Percentiles rank a stretch among this genome's conserved stretches.
Evolutionary conservation across 1,140 invertebrate species (phyloP).

Genomic region (Drosophila azteca): DNA sequence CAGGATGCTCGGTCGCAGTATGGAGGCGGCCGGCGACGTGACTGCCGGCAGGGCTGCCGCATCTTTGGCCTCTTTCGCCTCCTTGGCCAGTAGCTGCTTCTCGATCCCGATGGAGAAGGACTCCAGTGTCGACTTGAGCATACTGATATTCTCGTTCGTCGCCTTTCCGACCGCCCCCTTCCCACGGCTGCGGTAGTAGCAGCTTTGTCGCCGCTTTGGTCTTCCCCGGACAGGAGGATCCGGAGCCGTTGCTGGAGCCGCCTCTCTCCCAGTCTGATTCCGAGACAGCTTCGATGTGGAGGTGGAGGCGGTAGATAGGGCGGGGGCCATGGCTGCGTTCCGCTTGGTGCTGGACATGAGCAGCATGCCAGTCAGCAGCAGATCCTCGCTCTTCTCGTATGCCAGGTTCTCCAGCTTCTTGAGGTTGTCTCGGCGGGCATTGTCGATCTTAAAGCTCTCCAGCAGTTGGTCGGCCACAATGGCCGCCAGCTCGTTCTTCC

Average conservation of each 20-base stretch:
- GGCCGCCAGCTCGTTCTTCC: slow-evolving; percentile 81
- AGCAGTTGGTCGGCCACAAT: slow-evolving; percentile 82
- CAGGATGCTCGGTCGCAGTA: slow-evolving; percentile 58
- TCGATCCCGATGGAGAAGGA: slow-evolving; percentile 81
- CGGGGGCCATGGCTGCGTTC: slow-evolving; percentile 43
- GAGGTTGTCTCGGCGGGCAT: slow-evolving; percentile 76
- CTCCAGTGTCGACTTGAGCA: slow-evolving; percentile 72
- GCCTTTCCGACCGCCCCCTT: slow-evolving; percentile 32
- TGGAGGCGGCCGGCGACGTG: slow-evolving; percentile 23
- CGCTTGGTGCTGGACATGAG: slow-evolving; percentile 81
- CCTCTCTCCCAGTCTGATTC: neutral
- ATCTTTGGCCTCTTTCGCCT: slow-evolving; percentile 63
- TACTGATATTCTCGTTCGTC: slow-evolving; percentile 67
- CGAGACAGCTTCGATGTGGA: slow-evolving; percentile 41
- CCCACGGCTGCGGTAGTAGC: slow-evolving; percentile 62
- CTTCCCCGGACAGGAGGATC: slow-evolving; percentile 30
- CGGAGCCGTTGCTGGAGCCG: neutral
- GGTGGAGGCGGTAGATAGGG: neutral
- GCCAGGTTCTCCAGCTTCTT: slow-evolving; percentile 82
- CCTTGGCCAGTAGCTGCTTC: slow-evolving; percentile 65
- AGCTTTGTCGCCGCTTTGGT: slow-evolving; percentile 66
- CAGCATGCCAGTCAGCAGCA: slow-evolving; percentile 78
- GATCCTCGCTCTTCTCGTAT: slow-evolving; percentile 75
- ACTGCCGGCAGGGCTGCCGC: slow-evolving; percentile 18
- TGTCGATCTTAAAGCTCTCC: slow-evolving; percentile 83